phyloP scores from a whole-genome alignment of 37 sponge, comb jelly and placozoan species.

The Diacarnus erythraeanus region DNA sequence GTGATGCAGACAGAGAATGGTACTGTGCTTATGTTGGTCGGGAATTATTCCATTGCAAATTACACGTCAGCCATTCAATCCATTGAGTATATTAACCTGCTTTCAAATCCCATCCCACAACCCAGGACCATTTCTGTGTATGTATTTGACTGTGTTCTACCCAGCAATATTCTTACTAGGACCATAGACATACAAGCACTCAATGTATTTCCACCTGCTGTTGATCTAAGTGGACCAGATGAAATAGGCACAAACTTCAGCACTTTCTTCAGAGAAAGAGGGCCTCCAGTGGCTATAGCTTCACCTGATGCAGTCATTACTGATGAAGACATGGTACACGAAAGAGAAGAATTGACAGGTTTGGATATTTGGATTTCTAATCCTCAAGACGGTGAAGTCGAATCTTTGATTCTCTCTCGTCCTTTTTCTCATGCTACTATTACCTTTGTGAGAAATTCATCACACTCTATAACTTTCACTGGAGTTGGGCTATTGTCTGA shows the following conservation, averaged over 20 bases:
- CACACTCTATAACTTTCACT: conserved; percentile 16
- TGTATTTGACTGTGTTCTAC: conserved; percentile 51
- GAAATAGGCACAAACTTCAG: conserved; percentile 19
- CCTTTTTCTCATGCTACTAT: conserved; percentile 14
- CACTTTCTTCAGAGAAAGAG: conserved; percentile 47
- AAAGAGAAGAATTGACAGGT: conserved; percentile 17
- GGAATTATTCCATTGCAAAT: conserved; percentile 30
- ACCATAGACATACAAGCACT: conserved; percentile 44
- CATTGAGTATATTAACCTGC: conserved; percentile 51
- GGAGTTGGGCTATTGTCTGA: conserved; percentile 9
- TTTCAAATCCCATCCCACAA: conserved; percentile 47
- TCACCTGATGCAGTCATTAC: conserved; percentile 29
- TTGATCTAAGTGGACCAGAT: conserved; percentile 69
- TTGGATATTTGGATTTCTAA: conserved; percentile 31
- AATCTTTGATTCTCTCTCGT: background rate
- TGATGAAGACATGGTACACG: conserved; percentile 38
- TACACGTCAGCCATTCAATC: conserved; percentile 33
- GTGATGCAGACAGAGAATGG: conserved; percentile 2
- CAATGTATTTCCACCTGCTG: conserved; percentile 66
- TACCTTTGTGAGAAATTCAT: background rate
- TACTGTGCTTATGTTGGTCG: conserved; percentile 21
- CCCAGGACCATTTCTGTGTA: conserved; percentile 31
- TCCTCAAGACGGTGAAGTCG: conserved; percentile 31
- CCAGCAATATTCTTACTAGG: conserved; percentile 25
- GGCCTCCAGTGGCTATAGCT: conserved; percentile 33